A percentile compares a stretch with the other conserved stretches of the same genome.
Conservation (phyloP, 2,797 vertebrate genomes). For the Sparus aurata region DNA sequence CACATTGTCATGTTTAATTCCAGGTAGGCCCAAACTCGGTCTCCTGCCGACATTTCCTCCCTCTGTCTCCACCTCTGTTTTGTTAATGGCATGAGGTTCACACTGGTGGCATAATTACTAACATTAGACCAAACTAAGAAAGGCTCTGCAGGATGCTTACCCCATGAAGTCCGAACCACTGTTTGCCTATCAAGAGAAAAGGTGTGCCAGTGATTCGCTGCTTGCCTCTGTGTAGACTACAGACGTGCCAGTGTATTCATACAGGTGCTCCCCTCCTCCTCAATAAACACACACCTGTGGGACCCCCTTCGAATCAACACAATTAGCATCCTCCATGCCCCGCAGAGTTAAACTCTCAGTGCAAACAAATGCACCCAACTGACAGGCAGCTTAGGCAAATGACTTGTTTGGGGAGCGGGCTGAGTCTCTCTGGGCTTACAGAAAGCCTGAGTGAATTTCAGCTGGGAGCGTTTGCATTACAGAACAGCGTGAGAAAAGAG, state of each 20-base stretch:
- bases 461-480: constrained; percentile 69
- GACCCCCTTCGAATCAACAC: constrained; percentile 77
- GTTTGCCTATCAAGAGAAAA: constrained; percentile 74
- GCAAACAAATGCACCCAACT: constrained; percentile 78
- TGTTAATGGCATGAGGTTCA: constrained; percentile 78
- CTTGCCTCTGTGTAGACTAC: constrained; percentile 68
- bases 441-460: constrained; percentile 66
- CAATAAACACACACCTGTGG: constrained; percentile 74
- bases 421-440: constrained; percentile 63
- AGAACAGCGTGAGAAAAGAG: constrained; percentile 70
- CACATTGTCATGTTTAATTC: constrained; percentile 47
- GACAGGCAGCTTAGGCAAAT: constrained; percentile 80
- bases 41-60: constrained; percentile 66
- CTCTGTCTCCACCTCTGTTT: constrained; percentile 73
- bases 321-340: constrained; percentile 79
- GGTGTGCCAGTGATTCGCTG: constrained; percentile 64
- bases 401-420: constrained; percentile 70
- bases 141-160: constrained; percentile 80
- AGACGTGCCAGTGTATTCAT: constrained; percentile 66
- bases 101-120: constrained; percentile 85
- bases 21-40: constrained; percentile 31
- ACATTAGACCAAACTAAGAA: constrained; percentile 81
- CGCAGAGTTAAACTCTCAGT: constrained; percentile 75
- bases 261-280: constrained; percentile 59
- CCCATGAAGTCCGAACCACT: constrained; percentile 73